phyloP scores from a whole-genome alignment of 92 coral and sea anemone species.

The Isaurus tuberculatus region DNA sequence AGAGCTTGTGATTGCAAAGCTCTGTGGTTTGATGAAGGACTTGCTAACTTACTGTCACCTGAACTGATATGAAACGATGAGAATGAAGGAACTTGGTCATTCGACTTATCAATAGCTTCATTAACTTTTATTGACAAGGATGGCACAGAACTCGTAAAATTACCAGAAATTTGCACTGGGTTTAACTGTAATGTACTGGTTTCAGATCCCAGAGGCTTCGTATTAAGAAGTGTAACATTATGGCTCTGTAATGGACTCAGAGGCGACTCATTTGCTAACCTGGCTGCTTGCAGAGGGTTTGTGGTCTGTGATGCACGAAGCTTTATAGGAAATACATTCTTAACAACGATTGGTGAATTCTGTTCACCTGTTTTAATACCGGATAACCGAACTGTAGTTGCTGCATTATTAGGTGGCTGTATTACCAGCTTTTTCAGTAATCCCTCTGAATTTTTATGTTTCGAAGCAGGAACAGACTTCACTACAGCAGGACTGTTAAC shows the following conservation, averaged over 20 bases:
- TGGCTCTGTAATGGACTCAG: not conserved
- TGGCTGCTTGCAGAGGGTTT: not conserved
- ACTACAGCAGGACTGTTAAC: constrained; percentile 18
- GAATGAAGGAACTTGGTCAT: not conserved
- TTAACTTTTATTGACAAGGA: not conserved
- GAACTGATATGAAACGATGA: not conserved
- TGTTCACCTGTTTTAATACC: not conserved
- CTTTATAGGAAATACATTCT: not conserved
- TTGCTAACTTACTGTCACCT: not conserved
- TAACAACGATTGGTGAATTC: constrained; percentile 7
- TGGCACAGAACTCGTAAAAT: not conserved
- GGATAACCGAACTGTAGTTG: not conserved
- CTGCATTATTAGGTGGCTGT: not conserved
- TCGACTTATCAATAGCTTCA: not conserved
- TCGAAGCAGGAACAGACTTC: not conserved
- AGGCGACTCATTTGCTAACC: not conserved
- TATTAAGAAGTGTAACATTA: not conserved
- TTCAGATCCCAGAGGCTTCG: not conserved
- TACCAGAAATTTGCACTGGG: not conserved
- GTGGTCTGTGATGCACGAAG: not conserved
- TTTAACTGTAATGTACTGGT: not conserved
- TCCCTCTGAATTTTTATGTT: not conserved
- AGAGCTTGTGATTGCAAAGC: not conserved
- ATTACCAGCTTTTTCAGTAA: not conserved
- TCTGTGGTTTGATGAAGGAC: not conserved